Evolutionary conservation across 2,797 vertebrate species (phyloP).

Genomic region (Cynodonichthys magdalenae): DNA sequence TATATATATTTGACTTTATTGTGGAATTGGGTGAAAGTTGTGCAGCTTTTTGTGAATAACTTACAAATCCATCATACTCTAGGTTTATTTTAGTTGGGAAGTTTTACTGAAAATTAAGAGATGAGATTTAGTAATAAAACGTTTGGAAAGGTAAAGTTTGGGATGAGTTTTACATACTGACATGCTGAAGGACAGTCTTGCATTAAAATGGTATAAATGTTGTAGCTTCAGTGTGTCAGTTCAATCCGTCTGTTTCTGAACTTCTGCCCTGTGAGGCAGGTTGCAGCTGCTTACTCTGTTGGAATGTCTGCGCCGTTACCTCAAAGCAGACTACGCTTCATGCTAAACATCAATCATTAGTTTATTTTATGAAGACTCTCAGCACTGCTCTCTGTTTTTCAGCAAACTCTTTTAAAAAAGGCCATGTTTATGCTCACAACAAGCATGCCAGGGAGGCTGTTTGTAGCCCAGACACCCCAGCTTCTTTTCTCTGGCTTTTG

Average conservation of each 20-base stretch:
- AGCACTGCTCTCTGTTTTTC: conserved; percentile 56
- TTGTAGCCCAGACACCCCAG: conserved; percentile 31
- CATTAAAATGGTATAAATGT: background rate
- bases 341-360: conserved; percentile 72
- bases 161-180: too few species aligned
- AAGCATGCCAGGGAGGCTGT: conserved; percentile 21
- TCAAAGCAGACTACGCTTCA: conserved; percentile 51
- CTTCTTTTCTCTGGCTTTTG: conserved; percentile 39
- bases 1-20: too few species aligned
- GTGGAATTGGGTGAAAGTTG: background rate
- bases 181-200: background rate
- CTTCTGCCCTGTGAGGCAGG: conserved; percentile 19
- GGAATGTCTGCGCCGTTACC: conserved; percentile 49
- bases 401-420: conserved; percentile 55
- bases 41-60: background rate
- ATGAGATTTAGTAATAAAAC: too few species aligned
- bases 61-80: background rate
- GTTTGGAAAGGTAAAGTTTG: too few species aligned
- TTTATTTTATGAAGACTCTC: conserved; percentile 67
- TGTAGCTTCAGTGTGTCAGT: conserved; percentile 1
- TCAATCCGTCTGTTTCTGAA: conserved; percentile 11
- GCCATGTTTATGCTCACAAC: conserved; percentile 56
- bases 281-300: conserved; percentile 51
- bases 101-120: too few species aligned
- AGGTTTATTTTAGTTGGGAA: too few species aligned